Percentiles rank a stretch among this genome's conserved stretches.
Conservation (phyloP, 2,888 invertebrate genomes). For the Alloscopus bannaensis region DNA sequence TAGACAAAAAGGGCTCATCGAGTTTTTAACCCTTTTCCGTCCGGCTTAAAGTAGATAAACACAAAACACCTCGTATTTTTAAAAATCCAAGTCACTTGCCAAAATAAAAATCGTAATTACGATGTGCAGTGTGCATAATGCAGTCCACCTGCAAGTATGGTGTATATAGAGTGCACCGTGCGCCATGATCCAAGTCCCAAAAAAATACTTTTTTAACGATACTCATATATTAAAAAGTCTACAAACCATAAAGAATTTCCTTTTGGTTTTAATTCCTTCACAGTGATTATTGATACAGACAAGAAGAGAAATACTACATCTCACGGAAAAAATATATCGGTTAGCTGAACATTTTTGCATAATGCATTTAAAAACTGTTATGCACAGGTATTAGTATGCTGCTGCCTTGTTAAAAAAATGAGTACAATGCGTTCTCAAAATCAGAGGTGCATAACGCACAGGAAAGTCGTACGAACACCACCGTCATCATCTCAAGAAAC, state of each 20-base stretch:
- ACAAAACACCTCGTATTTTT: constrained; percentile 11
- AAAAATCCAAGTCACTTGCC: background rate
- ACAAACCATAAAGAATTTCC: constrained; percentile 24
- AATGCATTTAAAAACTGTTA: background rate
- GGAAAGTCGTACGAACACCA: too few species aligned
- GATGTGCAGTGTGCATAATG: background rate
- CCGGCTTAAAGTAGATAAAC: too few species aligned
- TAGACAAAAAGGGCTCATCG: constrained; percentile 27
- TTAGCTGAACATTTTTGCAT: background rate
- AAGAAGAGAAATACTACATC: background rate
- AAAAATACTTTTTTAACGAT: background rate
- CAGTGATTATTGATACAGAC: background rate
- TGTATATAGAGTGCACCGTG: background rate
- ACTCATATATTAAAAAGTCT: background rate
- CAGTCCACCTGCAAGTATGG: background rate
- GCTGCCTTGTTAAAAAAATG: constrained; percentile 18
- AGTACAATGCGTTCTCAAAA: constrained; percentile 31
- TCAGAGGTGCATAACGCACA: constrained; percentile 36
- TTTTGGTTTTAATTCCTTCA: constrained; percentile 6
- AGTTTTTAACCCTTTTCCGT: constrained; percentile 15
- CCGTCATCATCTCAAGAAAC: background rate
- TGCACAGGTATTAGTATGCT: background rate
- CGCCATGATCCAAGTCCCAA: too few species aligned
- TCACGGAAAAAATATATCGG: background rate
- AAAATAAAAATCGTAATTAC: background rate